phyloP scores from a whole-genome alignment of 2,113 vertebrate genomes.

The Condylura cristata region DNA sequence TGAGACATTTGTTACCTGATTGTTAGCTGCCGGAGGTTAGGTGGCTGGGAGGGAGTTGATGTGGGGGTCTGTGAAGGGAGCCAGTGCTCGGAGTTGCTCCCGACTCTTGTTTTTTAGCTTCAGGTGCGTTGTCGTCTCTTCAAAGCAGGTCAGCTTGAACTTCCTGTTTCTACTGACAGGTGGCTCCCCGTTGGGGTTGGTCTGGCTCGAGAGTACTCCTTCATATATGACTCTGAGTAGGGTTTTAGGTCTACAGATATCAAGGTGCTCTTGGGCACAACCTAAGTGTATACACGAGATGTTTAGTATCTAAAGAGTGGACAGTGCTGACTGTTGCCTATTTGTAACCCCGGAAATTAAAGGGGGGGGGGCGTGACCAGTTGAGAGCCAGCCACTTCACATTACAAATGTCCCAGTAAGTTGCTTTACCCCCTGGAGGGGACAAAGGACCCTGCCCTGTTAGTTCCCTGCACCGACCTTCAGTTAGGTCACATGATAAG shows the following conservation, averaged over 20 bases:
- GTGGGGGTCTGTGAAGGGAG: no score
- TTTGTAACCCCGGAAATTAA: not conserved
- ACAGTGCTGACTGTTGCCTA: not conserved
- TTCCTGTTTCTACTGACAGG: not conserved
- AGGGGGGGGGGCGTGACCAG: not conserved
- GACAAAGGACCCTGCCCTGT: slow-evolving; percentile 40
- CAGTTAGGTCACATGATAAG: slow-evolving; percentile 56
- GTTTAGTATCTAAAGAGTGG: slow-evolving; percentile 30
- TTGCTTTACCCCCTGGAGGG: not conserved
- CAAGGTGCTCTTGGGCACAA: not conserved
- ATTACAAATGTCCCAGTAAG: not conserved
- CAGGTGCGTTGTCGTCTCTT: not conserved
- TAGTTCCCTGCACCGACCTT: slow-evolving; percentile 57
- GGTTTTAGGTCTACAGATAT: not conserved
- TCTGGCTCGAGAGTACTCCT: not conserved
- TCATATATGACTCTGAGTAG: not conserved
- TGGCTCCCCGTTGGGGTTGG: not conserved
- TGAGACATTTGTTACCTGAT: not conserved
- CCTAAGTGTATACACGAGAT: not conserved
- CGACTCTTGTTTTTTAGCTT: not conserved
- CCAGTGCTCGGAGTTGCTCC: not conserved
- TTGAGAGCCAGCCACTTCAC: not conserved
- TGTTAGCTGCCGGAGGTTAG: not conserved
- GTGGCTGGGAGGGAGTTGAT: not conserved
- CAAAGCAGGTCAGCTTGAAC: not conserved